Percentiles rank a stretch among this genome's conserved stretches.
Evolutionary conservation across 2,797 vertebrate genomes (phyloP).

Genomic region (Cichlasoma orientale): DNA sequence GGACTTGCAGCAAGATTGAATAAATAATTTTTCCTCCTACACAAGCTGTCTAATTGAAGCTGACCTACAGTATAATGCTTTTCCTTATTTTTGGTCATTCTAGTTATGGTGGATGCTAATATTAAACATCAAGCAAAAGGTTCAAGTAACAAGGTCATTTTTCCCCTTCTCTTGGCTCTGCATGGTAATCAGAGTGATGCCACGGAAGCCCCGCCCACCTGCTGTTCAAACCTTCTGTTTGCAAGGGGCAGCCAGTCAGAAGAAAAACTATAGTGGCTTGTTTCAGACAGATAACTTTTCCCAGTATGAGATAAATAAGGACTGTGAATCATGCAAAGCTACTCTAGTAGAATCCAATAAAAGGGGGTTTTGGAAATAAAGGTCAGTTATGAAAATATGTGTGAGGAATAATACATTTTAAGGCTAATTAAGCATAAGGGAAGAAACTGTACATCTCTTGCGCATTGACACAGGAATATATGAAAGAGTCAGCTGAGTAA

Average conservation of each 20-base stretch:
- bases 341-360: too few relatives aligned
- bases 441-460: background rate
- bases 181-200: too few relatives aligned
- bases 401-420: background rate
- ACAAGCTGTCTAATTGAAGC: too few relatives aligned
- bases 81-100: background rate
- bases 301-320: background rate
- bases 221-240: background rate
- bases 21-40: too few relatives aligned
- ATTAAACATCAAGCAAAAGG: background rate
- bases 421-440: background rate
- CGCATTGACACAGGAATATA: fast-evolving
- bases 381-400: background rate
- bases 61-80: too few relatives aligned
- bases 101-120: background rate
- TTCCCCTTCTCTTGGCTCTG: background rate
- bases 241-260: background rate
- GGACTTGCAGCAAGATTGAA: too few relatives aligned
- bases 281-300: background rate
- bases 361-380: background rate
- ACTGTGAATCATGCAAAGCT: background rate
- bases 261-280: background rate
- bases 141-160: background rate
- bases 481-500: background rate
- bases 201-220: background rate